These are phyloP conservation scores for Sparidentex hasta DNA, from an alignment of 2,797 vertebrate genomes.

Conservation along the genomic window DNA sequence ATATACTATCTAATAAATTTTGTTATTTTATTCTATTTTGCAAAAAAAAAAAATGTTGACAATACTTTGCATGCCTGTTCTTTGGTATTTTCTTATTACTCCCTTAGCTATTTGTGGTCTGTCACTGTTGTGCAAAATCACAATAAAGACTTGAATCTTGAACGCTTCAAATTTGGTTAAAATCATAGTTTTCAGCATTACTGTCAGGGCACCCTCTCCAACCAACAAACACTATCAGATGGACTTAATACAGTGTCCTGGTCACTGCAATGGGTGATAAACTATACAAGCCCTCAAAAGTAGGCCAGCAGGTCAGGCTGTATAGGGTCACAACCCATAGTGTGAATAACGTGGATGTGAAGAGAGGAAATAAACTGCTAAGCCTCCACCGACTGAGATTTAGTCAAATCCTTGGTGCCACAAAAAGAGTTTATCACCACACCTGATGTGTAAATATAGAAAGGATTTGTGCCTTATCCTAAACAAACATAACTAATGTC, in stretches of 20 bases:
- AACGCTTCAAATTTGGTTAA: background rate
- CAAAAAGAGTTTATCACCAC: too few relatives aligned
- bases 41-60: too few relatives aligned
- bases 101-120: too few relatives aligned
- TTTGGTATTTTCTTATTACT: too few relatives aligned
- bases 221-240: conserved; percentile 15
- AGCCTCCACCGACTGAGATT: background rate
- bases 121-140: too few relatives aligned
- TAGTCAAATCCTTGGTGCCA: background rate
- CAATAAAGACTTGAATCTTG: too few relatives aligned
- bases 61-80: too few relatives aligned
- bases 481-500: background rate
- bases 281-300: conserved; percentile 18
- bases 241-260: conserved; percentile 7
- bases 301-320: conserved; percentile 53
- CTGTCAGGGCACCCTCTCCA: background rate
- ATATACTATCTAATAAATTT: too few relatives aligned
- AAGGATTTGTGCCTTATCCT: background rate
- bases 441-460: conserved; percentile 5
- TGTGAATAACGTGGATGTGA: conserved; percentile 5
- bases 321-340: conserved; percentile 26
- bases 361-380: conserved; percentile 19
- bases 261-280: conserved; percentile 19
- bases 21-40: too few relatives aligned
- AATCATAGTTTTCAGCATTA: background rate